A percentile compares a stretch with the other conserved stretches of the same genome.
Evolutionary conservation across 2,888 invertebrate genomes (phyloP).

Genomic region (Suillia variegata): DNA sequence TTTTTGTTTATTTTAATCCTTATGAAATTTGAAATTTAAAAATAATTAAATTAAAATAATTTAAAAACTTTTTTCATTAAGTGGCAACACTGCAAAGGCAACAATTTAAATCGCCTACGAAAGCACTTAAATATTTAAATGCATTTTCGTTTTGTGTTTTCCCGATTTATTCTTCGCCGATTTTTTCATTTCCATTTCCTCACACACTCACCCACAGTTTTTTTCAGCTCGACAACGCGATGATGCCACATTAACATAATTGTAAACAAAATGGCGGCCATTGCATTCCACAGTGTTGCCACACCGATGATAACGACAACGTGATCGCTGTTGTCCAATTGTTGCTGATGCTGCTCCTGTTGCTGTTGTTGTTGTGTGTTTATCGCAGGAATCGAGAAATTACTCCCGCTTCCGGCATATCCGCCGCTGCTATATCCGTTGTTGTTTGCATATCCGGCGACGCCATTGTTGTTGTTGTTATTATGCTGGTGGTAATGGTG

Average conservation of each 20-base stretch:
- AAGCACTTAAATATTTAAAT: too few relatives aligned
- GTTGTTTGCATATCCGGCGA: background rate
- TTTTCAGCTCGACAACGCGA: conserved; percentile 54
- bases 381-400: conserved; percentile 22
- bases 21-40: background rate
- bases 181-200: too few relatives aligned
- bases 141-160: too few relatives aligned
- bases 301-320: conserved; percentile 45
- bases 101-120: too few relatives aligned
- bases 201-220: conserved; percentile 48
- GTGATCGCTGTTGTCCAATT: conserved; percentile 32
- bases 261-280: conserved; percentile 48
- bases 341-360: conserved; percentile 27
- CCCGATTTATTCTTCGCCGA: too few relatives aligned
- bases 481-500: conserved; percentile 3
- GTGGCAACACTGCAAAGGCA: background rate
- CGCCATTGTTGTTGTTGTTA: background rate
- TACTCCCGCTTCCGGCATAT: conserved; percentile 30
- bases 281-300: conserved; percentile 48
- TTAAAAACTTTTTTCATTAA: background rate
- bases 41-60: background rate
- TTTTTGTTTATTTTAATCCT: background rate
- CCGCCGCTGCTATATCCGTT: conserved; percentile 11
- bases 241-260: conserved; percentile 56
- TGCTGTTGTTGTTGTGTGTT: conserved; percentile 5